A percentile compares a stretch with the other conserved stretches of the same genome.
These are phyloP conservation scores for Lypha dubia DNA, from an alignment of 2,888 invertebrate species.

Conservation along the genomic window DNA sequence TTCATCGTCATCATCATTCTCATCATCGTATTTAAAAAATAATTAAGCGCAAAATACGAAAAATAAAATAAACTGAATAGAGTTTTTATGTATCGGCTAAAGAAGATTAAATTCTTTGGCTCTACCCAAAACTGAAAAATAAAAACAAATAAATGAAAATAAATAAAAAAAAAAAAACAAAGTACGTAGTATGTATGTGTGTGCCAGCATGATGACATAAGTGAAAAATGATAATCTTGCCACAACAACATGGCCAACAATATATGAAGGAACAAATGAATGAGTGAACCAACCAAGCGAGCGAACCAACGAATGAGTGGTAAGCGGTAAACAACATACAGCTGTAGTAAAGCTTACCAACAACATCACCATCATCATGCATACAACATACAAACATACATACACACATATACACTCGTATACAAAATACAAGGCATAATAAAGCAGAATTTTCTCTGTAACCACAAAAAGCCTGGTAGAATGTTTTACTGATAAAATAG, in stretches of 20 bases:
- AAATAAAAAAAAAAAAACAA: too few relatives aligned
- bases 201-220: constrained; percentile 73
- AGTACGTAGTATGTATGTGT: constrained; percentile 68
- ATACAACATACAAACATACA: constrained; percentile 41
- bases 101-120: constrained; percentile 71
- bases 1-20: constrained; percentile 57
- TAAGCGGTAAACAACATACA: constrained; percentile 61
- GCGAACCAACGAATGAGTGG: constrained; percentile 52
- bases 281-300: constrained; percentile 56
- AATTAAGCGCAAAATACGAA: constrained; percentile 22
- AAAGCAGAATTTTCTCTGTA: constrained; percentile 47
- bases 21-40: constrained; percentile 22
- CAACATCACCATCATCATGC: constrained; percentile 42
- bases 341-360: constrained; percentile 9
- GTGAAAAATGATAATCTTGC: constrained; percentile 74
- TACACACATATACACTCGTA: too few relatives aligned
- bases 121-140: constrained; percentile 48
- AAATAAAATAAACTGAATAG: constrained; percentile 27
- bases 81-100: constrained; percentile 27
- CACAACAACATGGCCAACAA: constrained; percentile 68
- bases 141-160: background rate
- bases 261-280: constrained; percentile 33
- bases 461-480: constrained; percentile 61
- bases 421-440: too few relatives aligned
- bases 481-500: constrained; percentile 26